These are phyloP conservation scores for Drymonia ruficornis DNA, from an alignment of 2,888 invertebrate species.

Conservation along the genomic window DNA sequence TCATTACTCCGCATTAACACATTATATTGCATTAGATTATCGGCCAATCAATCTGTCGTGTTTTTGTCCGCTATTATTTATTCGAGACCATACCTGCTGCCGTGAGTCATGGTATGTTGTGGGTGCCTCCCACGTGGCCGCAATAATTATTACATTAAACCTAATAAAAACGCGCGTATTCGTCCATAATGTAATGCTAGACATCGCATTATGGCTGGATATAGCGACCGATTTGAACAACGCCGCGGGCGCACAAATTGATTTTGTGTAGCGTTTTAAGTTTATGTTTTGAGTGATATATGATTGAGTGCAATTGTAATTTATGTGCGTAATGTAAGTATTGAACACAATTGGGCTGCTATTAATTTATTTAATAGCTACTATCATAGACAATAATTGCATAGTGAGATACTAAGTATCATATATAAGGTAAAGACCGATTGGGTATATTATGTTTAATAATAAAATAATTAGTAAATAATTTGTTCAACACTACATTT, in stretches of 20 bases:
- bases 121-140: constrained; percentile 50
- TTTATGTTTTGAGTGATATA: neutral
- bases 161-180: constrained; percentile 46
- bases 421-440: too few species aligned
- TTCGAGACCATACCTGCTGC: constrained; percentile 30
- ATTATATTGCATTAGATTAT: constrained; percentile 34
- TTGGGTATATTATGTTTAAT: too few species aligned
- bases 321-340: neutral
- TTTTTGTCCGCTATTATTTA: constrained; percentile 42
- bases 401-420: too few species aligned
- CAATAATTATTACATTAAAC: constrained; percentile 48
- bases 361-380: neutral
- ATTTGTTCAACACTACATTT: too few species aligned
- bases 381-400: too few species aligned
- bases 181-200: constrained; percentile 29
- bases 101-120: constrained; percentile 48
- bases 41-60: constrained; percentile 40
- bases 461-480: too few species aligned
- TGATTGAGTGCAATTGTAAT: neutral
- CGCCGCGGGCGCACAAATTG: constrained; percentile 27
- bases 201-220: constrained; percentile 27
- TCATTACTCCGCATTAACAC: constrained; percentile 44
- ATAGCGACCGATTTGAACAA: constrained; percentile 21
- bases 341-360: neutral
- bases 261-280: constrained; percentile 14